Conservation (phyloP, 2,797 vertebrate species). For the Chloroceryle amazona region DNA sequence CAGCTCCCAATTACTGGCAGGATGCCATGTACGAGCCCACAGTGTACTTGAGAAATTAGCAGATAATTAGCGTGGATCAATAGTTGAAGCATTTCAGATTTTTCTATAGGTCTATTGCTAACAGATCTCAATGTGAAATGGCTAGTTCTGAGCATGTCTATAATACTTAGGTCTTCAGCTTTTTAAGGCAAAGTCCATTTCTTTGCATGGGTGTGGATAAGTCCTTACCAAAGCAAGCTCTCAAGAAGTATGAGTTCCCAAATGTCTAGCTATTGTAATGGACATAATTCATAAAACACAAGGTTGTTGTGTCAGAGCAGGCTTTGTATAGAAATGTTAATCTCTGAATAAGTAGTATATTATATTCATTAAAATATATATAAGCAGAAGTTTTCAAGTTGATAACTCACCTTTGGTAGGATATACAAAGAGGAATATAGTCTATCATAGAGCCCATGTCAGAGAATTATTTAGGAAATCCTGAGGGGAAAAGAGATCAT, state of each 20-base stretch:
- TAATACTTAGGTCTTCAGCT: neutral
- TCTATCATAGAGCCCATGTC: neutral
- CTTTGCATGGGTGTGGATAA: neutral
- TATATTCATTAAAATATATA: neutral
- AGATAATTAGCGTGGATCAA: neutral
- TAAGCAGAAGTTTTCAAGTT: neutral
- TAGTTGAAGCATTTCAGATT: neutral
- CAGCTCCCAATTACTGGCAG: neutral
- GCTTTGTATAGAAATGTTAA: neutral
- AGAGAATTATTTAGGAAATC: neutral
- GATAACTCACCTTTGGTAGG: neutral
- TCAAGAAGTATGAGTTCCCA: neutral
- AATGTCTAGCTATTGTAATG: neutral
- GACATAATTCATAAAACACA: neutral
- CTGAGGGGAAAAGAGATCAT: neutral
- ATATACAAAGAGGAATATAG: neutral
- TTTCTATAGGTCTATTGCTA: neutral
- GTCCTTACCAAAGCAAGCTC: neutral
- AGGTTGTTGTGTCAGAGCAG: neutral
- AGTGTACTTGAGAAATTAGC: constrained; percentile 18
- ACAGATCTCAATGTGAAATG: neutral
- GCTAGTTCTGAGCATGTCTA: neutral
- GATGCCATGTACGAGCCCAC: neutral
- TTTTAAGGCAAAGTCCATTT: neutral
- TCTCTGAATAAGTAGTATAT: neutral